These are phyloP conservation scores for Mohoua ochrocephala DNA, from an alignment of 2,113 vertebrate species.

Conservation along the genomic window DNA sequence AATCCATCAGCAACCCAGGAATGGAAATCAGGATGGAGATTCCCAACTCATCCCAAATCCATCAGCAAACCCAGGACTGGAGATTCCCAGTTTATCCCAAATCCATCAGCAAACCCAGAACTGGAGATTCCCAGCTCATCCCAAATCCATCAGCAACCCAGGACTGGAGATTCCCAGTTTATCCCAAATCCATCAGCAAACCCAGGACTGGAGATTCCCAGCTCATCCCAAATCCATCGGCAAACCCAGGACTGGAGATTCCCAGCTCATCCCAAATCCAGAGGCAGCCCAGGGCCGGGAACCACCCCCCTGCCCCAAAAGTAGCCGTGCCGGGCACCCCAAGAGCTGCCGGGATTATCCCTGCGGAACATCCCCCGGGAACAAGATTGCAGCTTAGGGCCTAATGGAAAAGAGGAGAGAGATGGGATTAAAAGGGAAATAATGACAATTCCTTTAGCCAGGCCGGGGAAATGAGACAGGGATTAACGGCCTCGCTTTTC, in stretches of 20 bases:
- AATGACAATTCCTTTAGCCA: not conserved
- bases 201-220: no score
- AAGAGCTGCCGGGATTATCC: not conserved
- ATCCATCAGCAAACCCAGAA: no score
- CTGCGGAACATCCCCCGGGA: not conserved
- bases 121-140: no score
- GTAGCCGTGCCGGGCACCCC: not conserved
- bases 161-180: not conserved
- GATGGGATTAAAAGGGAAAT: constrained; percentile 43
- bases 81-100: not conserved
- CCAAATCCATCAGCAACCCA: not conserved
- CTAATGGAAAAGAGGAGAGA: not conserved
- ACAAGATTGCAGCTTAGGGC: not conserved
- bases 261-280: not conserved
- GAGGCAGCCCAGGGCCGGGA: not conserved
- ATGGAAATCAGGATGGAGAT: no score
- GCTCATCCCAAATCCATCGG: rapidly evolving
- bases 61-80: no score
- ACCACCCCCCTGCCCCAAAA: not conserved
- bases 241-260: not conserved
- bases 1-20: no score
- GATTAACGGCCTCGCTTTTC: not conserved
- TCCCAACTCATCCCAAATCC: no score
- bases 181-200: rapidly evolving
- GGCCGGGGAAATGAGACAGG: not conserved